Percentiles rank a stretch among this genome's conserved stretches.
Evolutionary conservation across 2,113 vertebrate species (phyloP).

Genomic region (Misgurnus anguillicaudatus): DNA sequence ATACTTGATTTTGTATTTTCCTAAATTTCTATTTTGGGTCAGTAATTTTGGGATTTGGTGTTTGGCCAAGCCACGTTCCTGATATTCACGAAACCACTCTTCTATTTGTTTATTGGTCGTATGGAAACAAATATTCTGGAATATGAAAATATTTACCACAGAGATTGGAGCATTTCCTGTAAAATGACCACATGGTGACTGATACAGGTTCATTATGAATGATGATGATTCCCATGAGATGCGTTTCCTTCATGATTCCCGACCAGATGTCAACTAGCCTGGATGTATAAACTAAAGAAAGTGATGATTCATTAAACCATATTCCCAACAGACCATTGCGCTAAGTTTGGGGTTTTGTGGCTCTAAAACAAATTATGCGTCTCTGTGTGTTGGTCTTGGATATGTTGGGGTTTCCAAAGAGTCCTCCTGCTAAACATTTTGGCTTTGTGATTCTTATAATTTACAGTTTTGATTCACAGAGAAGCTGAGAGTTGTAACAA

Average conservation of each 20-base stretch:
- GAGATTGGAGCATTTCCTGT: not conserved
- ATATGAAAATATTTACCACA: not conserved
- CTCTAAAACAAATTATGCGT: not conserved
- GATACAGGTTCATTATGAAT: not conserved
- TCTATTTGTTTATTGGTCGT: not conserved
- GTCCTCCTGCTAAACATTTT: not conserved
- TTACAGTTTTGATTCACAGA: not conserved
- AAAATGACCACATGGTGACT: not conserved
- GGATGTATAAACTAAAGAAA: conserved; percentile 1
- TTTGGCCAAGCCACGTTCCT: not conserved
- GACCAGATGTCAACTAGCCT: not conserved
- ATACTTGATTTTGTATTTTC: not conserved
- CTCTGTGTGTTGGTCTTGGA: not conserved
- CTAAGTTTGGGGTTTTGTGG: conserved; percentile 3
- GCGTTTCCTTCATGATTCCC: not conserved
- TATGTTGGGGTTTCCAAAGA: not conserved
- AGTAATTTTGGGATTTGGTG: not conserved
- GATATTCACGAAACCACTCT: not conserved
- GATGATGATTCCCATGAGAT: not conserved
- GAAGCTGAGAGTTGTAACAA: not conserved
- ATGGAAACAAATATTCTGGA: not conserved
- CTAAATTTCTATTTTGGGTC: not conserved
- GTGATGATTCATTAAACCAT: conserved; percentile 18
- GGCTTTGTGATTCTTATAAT: not conserved
- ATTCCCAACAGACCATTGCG: not conserved